A percentile compares a stretch with the other conserved stretches of the same genome.
Evolutionary conservation across 1,140 invertebrate genomes (phyloP).

Genomic region (Leptonema lineaticorne): DNA sequence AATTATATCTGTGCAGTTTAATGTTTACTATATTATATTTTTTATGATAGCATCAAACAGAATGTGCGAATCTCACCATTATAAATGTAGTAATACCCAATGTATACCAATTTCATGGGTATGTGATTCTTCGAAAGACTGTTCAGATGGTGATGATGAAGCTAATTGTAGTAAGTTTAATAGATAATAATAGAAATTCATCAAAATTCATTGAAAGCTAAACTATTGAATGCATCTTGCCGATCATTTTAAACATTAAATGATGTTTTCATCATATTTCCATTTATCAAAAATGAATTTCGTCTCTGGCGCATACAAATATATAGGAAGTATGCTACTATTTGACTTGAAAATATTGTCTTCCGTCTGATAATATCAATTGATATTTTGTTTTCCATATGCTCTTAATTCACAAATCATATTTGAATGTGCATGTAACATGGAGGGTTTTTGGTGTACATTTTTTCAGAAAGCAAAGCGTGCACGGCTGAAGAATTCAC

Average conservation of each 20-base stretch:
- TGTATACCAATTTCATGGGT: constrained; percentile 75
- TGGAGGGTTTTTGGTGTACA: constrained; percentile 6
- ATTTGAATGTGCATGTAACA: constrained; percentile 11
- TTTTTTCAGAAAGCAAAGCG: constrained; percentile 68
- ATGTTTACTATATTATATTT: too few relatives aligned
- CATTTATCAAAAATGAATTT: too few relatives aligned
- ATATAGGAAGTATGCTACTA: too few relatives aligned
- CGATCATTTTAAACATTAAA: too few relatives aligned
- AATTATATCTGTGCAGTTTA: too few relatives aligned
- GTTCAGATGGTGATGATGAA: constrained; percentile 69
- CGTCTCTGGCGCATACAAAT: too few relatives aligned
- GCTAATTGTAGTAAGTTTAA: constrained; percentile 64
- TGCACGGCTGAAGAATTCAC: constrained; percentile 86
- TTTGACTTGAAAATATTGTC: too few relatives aligned
- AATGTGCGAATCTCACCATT: constrained; percentile 61
- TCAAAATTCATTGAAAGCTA: too few relatives aligned
- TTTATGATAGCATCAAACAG: constrained; percentile 48
- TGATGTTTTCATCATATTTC: too few relatives aligned
- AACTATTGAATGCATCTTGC: too few relatives aligned
- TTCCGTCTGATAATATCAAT: too few relatives aligned
- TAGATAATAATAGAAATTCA: too few relatives aligned
- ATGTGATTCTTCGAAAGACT: constrained; percentile 69
- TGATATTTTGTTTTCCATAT: neutral
- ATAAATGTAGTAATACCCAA: constrained; percentile 60
- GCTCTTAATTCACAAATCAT: neutral